Conservation (phyloP, 2,113 vertebrate genomes). For the Tupaia chinensis region DNA sequence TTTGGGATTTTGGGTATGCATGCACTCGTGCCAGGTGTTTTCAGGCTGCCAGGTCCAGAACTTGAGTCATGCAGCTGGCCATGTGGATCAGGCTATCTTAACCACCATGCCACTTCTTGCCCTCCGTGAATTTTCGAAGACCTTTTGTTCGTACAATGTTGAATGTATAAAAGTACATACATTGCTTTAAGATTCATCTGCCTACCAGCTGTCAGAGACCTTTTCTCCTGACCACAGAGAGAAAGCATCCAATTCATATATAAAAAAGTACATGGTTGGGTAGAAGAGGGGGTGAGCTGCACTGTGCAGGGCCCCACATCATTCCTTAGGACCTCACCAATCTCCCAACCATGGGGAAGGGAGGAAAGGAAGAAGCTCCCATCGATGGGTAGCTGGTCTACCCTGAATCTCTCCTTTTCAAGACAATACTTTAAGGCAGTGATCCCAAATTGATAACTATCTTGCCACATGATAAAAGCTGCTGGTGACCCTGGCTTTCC, state of each 20-base stretch:
- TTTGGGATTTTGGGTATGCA: no score
- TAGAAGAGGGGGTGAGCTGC: background rate
- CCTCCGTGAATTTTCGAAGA: no score
- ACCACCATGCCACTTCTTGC: no score
- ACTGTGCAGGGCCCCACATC: background rate
- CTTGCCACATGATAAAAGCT: background rate
- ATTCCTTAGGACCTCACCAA: background rate
- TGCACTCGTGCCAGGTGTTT: no score
- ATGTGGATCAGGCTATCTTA: no score
- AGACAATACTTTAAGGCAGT: background rate
- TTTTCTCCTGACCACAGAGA: background rate
- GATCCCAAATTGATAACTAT: background rate
- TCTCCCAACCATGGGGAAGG: background rate
- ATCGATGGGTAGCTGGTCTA: background rate
- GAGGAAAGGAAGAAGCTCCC: background rate
- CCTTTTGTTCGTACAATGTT: background rate
- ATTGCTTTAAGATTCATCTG: background rate
- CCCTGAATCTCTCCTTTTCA: background rate
- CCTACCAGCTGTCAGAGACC: background rate
- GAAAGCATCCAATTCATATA: background rate
- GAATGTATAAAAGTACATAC: background rate
- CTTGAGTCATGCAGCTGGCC: no score
- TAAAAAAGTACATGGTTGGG: background rate
- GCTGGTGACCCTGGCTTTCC: background rate
- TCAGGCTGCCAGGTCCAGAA: no score